Evolutionary conservation across 2,888 invertebrate species (phyloP).

Genomic region (Hanleya hanleyi): DNA sequence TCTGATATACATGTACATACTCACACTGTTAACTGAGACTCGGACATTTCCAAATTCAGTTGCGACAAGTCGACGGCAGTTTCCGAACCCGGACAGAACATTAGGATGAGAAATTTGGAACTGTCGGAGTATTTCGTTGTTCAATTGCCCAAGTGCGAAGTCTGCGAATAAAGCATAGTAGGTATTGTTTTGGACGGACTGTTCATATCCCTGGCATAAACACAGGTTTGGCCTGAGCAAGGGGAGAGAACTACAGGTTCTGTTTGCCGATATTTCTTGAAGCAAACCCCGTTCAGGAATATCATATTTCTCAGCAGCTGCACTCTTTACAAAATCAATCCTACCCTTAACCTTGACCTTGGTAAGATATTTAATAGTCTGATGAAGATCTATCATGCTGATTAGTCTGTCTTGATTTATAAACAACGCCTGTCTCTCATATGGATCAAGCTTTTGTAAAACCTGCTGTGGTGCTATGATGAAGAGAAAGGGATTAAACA

Average conservation of each 20-base stretch:
- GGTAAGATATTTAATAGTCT: slow-evolving; percentile 41
- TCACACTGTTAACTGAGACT: slow-evolving; percentile 16
- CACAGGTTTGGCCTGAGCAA: slow-evolving; percentile 55
- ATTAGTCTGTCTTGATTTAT: slow-evolving; percentile 50
- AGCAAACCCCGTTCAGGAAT: neutral
- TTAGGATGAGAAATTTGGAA: slow-evolving; percentile 18
- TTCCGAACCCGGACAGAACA: slow-evolving; percentile 37
- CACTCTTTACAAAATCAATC: neutral
- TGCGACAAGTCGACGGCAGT: slow-evolving; percentile 43
- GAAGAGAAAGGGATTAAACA: slow-evolving; percentile 57
- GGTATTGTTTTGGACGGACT: slow-evolving; percentile 26
- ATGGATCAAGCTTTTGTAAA: slow-evolving; percentile 35
- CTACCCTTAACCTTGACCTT: neutral
- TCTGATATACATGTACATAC: neutral
- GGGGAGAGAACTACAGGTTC: slow-evolving; percentile 53
- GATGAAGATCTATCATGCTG: slow-evolving; percentile 55
- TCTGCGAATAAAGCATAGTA: slow-evolving; percentile 47
- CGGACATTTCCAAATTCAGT: slow-evolving; percentile 42
- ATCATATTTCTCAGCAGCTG: neutral
- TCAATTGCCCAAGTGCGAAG: slow-evolving; percentile 52
- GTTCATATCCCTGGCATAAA: slow-evolving; percentile 56
- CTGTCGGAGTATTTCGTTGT: slow-evolving; percentile 52
- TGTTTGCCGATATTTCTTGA: slow-evolving; percentile 23
- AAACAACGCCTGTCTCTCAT: slow-evolving; percentile 35
- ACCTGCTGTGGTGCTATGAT: slow-evolving; percentile 49